phyloP scores from a whole-genome alignment of 2,113 vertebrate genomes.

The Serinus canaria region DNA sequence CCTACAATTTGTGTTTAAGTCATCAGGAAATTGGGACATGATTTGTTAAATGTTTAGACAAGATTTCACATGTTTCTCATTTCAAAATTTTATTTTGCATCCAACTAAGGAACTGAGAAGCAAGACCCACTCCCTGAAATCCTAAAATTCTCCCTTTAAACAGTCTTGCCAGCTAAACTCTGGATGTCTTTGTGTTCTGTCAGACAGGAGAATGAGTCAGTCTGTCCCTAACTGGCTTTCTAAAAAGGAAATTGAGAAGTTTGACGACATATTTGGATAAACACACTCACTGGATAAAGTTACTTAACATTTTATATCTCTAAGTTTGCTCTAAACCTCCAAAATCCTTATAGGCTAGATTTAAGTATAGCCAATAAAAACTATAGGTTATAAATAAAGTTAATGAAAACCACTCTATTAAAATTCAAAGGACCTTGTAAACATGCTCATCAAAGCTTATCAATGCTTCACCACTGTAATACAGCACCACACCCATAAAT shows the following conservation, averaged over 20 bases:
- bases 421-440: constrained; percentile 50
- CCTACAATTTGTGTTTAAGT: not conserved
- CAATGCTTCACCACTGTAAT: constrained; percentile 5
- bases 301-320: constrained; percentile 59
- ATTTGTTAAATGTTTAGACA: not conserved
- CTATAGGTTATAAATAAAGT: constrained; percentile 57
- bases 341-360: constrained; percentile 58
- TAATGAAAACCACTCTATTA: constrained; percentile 39
- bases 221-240: constrained; percentile 64
- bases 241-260: constrained; percentile 65
- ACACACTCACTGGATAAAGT: constrained; percentile 62
- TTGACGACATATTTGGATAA: constrained; percentile 71
- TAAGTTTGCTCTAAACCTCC: constrained; percentile 52
- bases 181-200: constrained; percentile 57
- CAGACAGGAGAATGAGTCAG: constrained; percentile 61
- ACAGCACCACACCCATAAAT: constrained; percentile 1
- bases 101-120: constrained; percentile 14
- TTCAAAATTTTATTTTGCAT: not conserved
- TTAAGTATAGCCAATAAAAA: constrained; percentile 51
- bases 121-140: constrained; percentile 33
- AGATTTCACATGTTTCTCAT: constrained; percentile 14
- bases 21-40: not conserved
- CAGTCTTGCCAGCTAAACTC: constrained; percentile 48
- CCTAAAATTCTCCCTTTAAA: constrained; percentile 15
- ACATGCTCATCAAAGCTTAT: constrained; percentile 1